Base-by-base conservation (phyloP, 2,888 invertebrate species). In the Loripinus fragilis region DNA sequence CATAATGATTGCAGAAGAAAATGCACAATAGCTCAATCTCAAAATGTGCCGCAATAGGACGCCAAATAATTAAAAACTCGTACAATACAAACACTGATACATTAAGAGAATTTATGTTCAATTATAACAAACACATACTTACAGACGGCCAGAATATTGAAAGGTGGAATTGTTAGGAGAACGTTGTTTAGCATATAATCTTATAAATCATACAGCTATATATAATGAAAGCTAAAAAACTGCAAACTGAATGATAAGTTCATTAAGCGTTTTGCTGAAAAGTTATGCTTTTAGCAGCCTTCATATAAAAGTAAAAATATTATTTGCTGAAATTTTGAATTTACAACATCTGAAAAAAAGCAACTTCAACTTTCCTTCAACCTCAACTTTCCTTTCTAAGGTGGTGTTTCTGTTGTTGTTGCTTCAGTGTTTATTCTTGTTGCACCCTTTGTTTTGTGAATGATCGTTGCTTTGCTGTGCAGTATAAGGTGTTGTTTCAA, bases 151-250 rank as follows among this genome's bases (percentile, higher is more conserved):
- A 72, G 28, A 78, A 70, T 41, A 71, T 74, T 30, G 79, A 76
- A 71, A 50, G 79, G 66, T 82, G 48, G 74, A 74, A 8, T 76
- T 81, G 78, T 52, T 81, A 23, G 15, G 48, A 20, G 80, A 80
- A 25, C 35, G 60, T 25, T 74, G 74, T 42, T 23, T 76, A 15
- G 15, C 0, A 20, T 74, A 48, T 25, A 15, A 76, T 23, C n/a
- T 64, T 28, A 65, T 77, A 42, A 65, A 80, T 17, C 45, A 41
- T 55, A 74, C 78, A 28, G 0, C n/a, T 7, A 35, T 41, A 15
- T 80, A 82, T 48, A 82, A 82, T 45, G 60, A 67, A 64, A 74
- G 48, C 20, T 78, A 82, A 68, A 85, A 79, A 76, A 80, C 82
- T n/a, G 64, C 5, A 78, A 80, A 72, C 52, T 85, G 7, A 74